Percentiles rank a stretch among this genome's conserved stretches.
phyloP scores from a whole-genome alignment of 1,140 invertebrate species.

The Antheraea mylitta region DNA sequence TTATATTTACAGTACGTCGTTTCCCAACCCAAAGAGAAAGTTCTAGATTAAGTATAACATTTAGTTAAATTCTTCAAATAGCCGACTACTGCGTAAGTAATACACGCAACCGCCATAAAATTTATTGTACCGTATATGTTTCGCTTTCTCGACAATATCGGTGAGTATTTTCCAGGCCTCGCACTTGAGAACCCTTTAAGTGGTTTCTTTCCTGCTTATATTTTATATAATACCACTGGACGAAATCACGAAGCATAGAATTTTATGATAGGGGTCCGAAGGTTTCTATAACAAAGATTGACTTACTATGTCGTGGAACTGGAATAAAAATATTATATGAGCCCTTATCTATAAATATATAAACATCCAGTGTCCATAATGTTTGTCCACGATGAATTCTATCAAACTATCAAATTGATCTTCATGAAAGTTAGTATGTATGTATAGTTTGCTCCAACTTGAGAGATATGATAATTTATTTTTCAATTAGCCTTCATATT shows the following conservation, averaged over 20 bases:
- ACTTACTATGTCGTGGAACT: neutral
- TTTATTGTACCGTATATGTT: constrained; percentile 1
- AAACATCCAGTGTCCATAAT: too few relatives aligned
- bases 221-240: neutral
- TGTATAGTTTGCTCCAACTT: too few relatives aligned
- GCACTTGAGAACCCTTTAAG: constrained; percentile 16
- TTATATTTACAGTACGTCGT: too few relatives aligned
- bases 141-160: constrained; percentile 16
- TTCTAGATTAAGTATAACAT: neutral
- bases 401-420: too few relatives aligned
- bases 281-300: neutral
- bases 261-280: neutral
- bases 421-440: too few relatives aligned
- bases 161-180: constrained; percentile 8
- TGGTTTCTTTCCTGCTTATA: constrained; percentile 17
- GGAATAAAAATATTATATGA: neutral
- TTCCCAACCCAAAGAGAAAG: neutral
- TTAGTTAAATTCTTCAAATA: neutral
- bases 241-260: neutral
- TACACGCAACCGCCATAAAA: neutral
- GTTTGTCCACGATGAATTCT: too few relatives aligned
- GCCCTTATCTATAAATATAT: neutral
- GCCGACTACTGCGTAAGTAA: neutral
- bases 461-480: too few relatives aligned
- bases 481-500: too few relatives aligned